Evolutionary conservation across 2,113 vertebrate species (phyloP).

Genomic region (Tichodroma muraria): DNA sequence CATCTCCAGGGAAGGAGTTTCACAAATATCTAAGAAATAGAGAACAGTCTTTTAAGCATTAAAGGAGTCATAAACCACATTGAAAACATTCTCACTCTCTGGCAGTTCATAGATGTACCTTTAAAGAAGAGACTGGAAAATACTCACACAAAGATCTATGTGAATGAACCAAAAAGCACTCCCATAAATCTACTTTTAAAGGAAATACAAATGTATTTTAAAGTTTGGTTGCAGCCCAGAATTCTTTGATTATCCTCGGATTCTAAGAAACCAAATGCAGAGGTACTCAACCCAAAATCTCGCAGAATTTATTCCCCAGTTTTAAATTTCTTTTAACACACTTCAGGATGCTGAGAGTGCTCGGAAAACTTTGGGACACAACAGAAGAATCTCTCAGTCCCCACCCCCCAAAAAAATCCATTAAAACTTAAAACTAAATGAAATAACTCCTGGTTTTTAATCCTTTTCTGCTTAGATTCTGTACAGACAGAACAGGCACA

Average conservation of each 20-base stretch:
- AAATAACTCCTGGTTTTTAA: not conserved
- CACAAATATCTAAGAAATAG: not conserved
- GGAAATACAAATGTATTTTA: not conserved
- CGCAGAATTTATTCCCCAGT: not conserved
- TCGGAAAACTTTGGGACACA: not conserved
- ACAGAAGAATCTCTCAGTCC: not conserved
- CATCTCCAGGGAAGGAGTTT: not conserved
- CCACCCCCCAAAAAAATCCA: not conserved
- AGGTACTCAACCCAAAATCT: not conserved
- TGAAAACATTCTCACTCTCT: not conserved
- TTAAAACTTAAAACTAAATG: not conserved
- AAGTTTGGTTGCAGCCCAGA: not conserved
- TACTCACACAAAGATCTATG: not conserved
- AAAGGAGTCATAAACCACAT: not conserved
- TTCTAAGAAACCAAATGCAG: not conserved
- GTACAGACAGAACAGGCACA: conserved; percentile 80
- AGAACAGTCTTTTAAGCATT: not conserved
- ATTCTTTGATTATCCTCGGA: not conserved
- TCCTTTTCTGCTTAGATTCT: conserved; percentile 71
- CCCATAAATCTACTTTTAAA: not conserved
- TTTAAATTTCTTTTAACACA: not conserved
- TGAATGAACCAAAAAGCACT: not conserved
- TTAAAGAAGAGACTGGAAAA: not conserved
- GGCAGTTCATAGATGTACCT: not conserved
- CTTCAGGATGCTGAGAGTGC: not conserved